A percentile compares a stretch with the other conserved stretches of the same genome.
These are phyloP conservation scores for Hylia prasina DNA, from an alignment of 2,113 vertebrate genomes.

Conservation along the genomic window DNA sequence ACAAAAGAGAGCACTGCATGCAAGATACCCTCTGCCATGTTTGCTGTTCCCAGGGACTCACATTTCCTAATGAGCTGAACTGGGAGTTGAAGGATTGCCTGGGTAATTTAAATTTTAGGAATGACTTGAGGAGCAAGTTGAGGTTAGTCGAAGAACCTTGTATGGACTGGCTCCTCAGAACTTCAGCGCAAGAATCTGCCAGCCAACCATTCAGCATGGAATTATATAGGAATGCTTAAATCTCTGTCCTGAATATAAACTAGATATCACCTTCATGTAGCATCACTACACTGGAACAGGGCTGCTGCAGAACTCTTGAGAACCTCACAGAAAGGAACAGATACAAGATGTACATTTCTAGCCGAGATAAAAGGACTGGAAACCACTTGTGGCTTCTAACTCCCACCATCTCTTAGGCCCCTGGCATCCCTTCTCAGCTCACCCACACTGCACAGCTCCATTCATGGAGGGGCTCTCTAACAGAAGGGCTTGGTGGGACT, in stretches of 20 bases:
- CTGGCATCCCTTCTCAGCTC: neutral
- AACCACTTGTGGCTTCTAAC: accelerated
- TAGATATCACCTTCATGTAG: neutral
- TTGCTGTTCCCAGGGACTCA: neutral
- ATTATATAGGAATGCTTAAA: neutral
- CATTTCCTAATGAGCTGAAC: neutral
- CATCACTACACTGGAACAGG: accelerated
- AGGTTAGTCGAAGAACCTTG: neutral
- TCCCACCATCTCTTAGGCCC: neutral
- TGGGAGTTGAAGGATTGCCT: neutral
- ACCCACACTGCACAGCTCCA: neutral
- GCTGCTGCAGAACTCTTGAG: neutral
- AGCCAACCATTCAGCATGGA: neutral
- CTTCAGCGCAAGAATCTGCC: neutral
- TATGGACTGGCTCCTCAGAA: neutral
- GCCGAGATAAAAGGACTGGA: neutral
- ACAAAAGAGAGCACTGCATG: neutral
- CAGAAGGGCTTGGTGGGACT: neutral
- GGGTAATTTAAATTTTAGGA: neutral
- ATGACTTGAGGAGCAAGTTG: neutral
- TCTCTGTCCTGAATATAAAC: neutral
- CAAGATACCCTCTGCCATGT: neutral
- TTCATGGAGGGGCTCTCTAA: accelerated
- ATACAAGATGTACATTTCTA: neutral
- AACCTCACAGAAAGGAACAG: neutral